Evolutionary conservation across 1,140 invertebrate genomes (phyloP), one percentile per base, ranked within the genome.

Genomic region (Acromyrmex charruanus): DNA sequence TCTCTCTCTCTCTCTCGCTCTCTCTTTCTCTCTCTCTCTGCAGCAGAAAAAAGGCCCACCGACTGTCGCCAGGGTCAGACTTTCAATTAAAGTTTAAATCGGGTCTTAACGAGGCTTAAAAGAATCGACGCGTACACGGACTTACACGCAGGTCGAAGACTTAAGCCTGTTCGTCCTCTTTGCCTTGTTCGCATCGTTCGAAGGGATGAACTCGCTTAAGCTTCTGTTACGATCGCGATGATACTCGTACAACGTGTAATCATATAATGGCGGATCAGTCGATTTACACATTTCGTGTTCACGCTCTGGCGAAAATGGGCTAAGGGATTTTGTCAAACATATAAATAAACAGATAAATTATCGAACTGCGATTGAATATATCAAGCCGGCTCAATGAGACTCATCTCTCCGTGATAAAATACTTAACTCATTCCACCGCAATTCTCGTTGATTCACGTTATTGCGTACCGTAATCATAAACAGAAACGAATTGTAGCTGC

Each of bases 31-130:
- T 49, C n/a, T 72, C 59, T 75, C 39, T 16, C 28, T 4, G 25
- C 12, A 7, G 61, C 10, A 12, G 18, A 39, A 39, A 84, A 80
- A 44, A 49, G 44, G 28, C 14, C 39, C 25, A 49, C 25, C 65
- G 75, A 63, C 74, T 16, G 55, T 61, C 21, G 31, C 59, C 59
- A 51, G 66, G 85, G 88, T 84, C 68, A 80, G 66, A 79, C 74
- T 89, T 89, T 90, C 79, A 90, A 90, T 90, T 89, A 89, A 39
- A 49, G 74, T 61, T 87, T 51, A 72, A 77, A 69, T 68, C 14
- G 35, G 39, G 49, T 68, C 44, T 87, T 87, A 90, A 89, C 88
- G 61, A 90, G 65, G 79, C 79, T 90, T 53, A 35, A 69, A 69
- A 89, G 51, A 90, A 65, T 44, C 55, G 12, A 7, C 25, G 12